Evolutionary conservation across 2,888 invertebrate genomes (phyloP).

Genomic region (Tipula confusa): DNA sequence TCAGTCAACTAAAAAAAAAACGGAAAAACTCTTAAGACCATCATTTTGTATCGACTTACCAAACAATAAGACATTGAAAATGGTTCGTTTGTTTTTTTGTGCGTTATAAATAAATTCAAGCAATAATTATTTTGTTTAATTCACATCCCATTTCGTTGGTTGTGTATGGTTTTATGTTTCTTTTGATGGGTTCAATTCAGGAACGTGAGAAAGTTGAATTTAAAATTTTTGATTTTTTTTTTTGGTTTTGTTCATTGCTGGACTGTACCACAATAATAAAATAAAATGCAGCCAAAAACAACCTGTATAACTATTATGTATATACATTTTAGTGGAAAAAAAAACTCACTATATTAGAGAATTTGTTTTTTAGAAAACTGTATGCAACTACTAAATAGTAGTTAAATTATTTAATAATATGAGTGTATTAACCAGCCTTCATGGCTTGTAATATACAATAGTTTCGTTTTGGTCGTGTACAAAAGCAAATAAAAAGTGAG

Average conservation of each 20-base stretch:
- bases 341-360: too few relatives aligned
- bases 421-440: too few relatives aligned
- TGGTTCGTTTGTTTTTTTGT: background rate
- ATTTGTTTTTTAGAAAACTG: too few relatives aligned
- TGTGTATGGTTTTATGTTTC: background rate
- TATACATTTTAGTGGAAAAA: too few relatives aligned
- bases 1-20: background rate
- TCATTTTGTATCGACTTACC: slow-evolving; percentile 12
- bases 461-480: too few relatives aligned
- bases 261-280: background rate
- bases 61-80: slow-evolving; percentile 3
- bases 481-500: too few relatives aligned
- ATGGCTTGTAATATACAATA: too few relatives aligned
- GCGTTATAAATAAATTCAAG: background rate
- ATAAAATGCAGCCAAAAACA: too few relatives aligned
- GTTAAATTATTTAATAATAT: too few relatives aligned
- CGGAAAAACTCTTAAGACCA: slow-evolving; percentile 5
- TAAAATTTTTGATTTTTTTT: background rate
- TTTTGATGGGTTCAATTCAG: background rate
- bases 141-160: background rate
- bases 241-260: background rate
- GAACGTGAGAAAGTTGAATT: background rate
- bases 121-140: slow-evolving; percentile 3
- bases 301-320: too few relatives aligned
- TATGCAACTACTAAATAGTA: too few relatives aligned